Conservation (phyloP, 2,797 vertebrate genomes). For the Chaenodraco wilsoni region DNA sequence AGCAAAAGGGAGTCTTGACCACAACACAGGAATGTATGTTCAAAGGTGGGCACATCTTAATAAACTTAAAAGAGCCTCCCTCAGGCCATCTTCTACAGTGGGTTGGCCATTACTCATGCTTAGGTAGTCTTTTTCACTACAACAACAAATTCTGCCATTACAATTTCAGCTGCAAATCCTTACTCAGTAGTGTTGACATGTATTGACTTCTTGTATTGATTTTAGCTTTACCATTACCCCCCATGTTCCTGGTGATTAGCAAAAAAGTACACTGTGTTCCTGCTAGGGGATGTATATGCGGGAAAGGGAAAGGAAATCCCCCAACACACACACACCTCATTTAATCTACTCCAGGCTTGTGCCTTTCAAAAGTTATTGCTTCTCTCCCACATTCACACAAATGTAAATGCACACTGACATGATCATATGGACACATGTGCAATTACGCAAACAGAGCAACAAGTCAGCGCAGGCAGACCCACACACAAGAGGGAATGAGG, state of each 20-base stretch:
- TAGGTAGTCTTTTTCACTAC: not conserved
- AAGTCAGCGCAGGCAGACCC: conserved; percentile 13
- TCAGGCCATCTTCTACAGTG: conserved; percentile 22
- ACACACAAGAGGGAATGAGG: conserved; percentile 29
- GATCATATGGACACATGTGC: conserved; percentile 20
- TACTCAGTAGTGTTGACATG: not conserved
- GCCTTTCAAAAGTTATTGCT: conserved; percentile 34
- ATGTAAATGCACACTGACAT: conserved; percentile 37
- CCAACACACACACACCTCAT: conserved; percentile 18
- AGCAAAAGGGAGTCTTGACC: conserved; percentile 21
- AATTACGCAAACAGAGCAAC: conserved; percentile 13
- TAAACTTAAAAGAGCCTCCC: conserved; percentile 47
- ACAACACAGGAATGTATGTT: conserved; percentile 46
- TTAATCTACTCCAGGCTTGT: conserved; percentile 34
- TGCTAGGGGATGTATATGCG: conserved; percentile 49
- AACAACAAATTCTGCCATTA: no score
- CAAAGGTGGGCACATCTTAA: conserved; percentile 48
- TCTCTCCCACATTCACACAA: conserved; percentile 32
- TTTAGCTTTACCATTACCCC: conserved; percentile 33
- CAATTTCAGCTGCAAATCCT: not conserved
- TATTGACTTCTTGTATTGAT: not conserved
- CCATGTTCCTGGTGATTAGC: conserved; percentile 31
- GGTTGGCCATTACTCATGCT: conserved; percentile 13
- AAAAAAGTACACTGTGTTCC: conserved; percentile 64
- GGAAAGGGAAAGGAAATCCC: conserved; percentile 60